Base-by-base conservation (phyloP, 2,888 invertebrate species). In the Cyclophora albipunctata region DNA sequence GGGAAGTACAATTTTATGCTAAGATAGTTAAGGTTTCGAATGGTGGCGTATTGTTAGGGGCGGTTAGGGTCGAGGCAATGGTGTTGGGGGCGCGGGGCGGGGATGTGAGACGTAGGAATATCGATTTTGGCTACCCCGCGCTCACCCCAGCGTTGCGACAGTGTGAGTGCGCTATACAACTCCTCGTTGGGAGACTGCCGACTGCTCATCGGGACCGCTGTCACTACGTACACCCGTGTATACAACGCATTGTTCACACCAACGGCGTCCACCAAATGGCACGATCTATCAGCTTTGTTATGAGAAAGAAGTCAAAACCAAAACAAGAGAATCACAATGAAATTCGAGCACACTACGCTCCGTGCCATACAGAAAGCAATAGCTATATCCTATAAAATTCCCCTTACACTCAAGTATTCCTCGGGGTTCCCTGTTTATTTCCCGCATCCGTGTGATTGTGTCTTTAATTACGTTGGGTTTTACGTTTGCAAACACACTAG, bases 81-180 rank as follows among this genome's bases (percentile, higher is more conserved):
- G 77, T 69, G 69, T 58, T 62, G 75, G 70, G 64, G 69, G 63
- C 51, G 81, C 71, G 84, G 78, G 80, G 80, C 67, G 74, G 68
- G 74, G 76, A 77, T 67, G 67, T 75, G 84, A 83, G 83, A 79
- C 83, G 85, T 77, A 78, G 80, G 73, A 84, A 76, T 88, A 88
- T 88, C 88, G 88, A 88, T 88, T 87, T 88, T 86, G 74, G 80
- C 71, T 78, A 77, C 81, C 78, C 84, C 84, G 78, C 84, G 78
- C 85, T 81, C 82, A 69, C 82, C 83, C 84, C 82, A 75, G 60
- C 72, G 71, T 66, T 81, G 85, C 83, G 85, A 76, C 84, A 74
- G 86, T 86, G 84, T 86, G 86, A 78, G 87, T 86, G 84, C 79
- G 79, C 75, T 65, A 68, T 74, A 69, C 75, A 73, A 77, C 76